Evolutionary conservation across 92 coral and sea anemone species (phyloP), one percentile per base, ranked within the genome.

Genomic region (Porites divaricata): DNA sequence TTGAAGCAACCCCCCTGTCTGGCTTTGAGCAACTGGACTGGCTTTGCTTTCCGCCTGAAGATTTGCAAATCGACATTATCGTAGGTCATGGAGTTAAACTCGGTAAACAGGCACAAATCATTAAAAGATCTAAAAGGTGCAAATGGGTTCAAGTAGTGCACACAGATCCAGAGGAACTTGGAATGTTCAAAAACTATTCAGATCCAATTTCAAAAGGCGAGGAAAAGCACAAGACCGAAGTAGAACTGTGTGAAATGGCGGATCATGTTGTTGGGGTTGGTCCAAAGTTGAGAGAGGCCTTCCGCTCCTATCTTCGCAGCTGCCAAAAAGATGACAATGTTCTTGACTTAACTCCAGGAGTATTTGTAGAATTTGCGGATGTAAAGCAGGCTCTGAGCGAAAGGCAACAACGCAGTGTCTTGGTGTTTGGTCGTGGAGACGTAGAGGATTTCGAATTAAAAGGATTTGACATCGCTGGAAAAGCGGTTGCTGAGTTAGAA

Each of bases 221-320:
- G 16, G 51, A 51, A 16, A 72, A 72, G 62, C 77, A 11, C 77
- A 49, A 51, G 49, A 23, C 19, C 11, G 77, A 72, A 72, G 77
- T 72, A 52, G 77, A 72, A 72, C 70, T 77, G 21, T 77, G 81
- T 14, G 81, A 77, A 35, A 77, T n/a, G 71, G 81, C 81, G 2
- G 81, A 65, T 58, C 13, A 57, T 14, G 70, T 77, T 9, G 70
- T 77, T 9, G 81, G 81, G 7, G 57, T 72, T 72, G 77, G 77
- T 3, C 77, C 77, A 0, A 72, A 72, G 77, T 51, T 51, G 25
- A n/a, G 77, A 62, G 77, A 72, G 77, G 77, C 62, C 17, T 50
- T 72, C 50, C 77, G 77, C 77, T 6, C 28, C 12, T 45, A 72
- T 11, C 57, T 72, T 51, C 77, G 61, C n/a, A 12, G 77, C 59